phyloP scores from a whole-genome alignment of 2,797 vertebrate genomes.

The Hypotaenidia philippensis region DNA sequence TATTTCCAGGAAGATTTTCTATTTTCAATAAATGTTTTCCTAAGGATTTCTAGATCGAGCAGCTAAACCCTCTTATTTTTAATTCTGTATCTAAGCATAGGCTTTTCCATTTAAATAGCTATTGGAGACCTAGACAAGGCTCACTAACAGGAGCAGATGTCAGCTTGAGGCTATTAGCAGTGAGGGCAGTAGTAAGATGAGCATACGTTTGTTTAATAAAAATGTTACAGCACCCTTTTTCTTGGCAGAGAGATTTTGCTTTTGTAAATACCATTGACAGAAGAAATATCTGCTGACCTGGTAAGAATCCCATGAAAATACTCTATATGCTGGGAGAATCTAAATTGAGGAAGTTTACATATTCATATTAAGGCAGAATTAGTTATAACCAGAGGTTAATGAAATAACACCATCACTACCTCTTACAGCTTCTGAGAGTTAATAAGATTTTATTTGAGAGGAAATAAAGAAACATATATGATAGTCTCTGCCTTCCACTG shows the following conservation, averaged over 20 bases:
- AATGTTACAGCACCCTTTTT: neutral
- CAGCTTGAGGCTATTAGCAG: neutral
- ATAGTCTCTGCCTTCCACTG: neutral
- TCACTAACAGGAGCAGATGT: neutral
- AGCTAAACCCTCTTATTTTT: neutral
- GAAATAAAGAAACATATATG: neutral
- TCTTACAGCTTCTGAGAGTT: neutral
- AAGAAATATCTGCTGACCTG: neutral
- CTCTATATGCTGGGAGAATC: neutral
- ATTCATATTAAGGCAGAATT: neutral
- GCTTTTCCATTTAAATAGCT: neutral
- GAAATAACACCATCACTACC: neutral
- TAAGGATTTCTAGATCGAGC: neutral
- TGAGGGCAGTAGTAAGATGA: neutral
- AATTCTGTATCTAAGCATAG: neutral
- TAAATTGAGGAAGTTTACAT: neutral
- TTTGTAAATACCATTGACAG: neutral
- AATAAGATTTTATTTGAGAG: neutral
- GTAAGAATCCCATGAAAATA: neutral
- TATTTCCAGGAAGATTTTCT: neutral
- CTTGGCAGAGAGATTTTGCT: neutral
- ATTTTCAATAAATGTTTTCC: neutral
- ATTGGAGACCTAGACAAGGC: neutral
- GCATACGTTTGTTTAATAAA: neutral
- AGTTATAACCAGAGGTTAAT: neutral